phyloP scores from a whole-genome alignment of 2,888 invertebrate genomes.

The Scaeva pyrastri region DNA sequence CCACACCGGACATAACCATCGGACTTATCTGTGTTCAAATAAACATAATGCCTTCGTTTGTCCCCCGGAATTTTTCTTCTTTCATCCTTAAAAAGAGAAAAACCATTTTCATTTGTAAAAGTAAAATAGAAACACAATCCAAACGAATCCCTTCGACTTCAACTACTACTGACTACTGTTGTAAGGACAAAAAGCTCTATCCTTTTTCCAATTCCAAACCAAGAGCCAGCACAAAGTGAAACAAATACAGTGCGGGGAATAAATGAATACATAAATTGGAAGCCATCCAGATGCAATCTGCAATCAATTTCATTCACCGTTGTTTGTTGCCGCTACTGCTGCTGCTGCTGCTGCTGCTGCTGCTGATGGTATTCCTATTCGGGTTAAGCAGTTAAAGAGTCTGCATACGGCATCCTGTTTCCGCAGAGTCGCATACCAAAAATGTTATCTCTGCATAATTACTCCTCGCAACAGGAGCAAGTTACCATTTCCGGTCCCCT shows the following conservation, averaged over 20 bases:
- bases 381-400: constrained; percentile 11
- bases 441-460: constrained; percentile 45
- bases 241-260: constrained; percentile 55
- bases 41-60: constrained; percentile 69
- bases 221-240: constrained; percentile 40
- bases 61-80: constrained; percentile 42
- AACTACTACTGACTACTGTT: too few species aligned
- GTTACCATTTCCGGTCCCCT: constrained; percentile 51
- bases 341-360: background rate
- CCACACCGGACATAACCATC: constrained; percentile 59
- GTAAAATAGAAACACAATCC: constrained; percentile 57
- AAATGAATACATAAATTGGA: constrained; percentile 73
- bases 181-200: constrained; percentile 36
- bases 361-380: constrained; percentile 27
- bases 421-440: constrained; percentile 28
- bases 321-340: background rate
- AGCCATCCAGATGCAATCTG: constrained; percentile 69
- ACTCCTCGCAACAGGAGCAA: constrained; percentile 45
- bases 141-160: background rate
- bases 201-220: constrained; percentile 23
- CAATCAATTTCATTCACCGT: constrained; percentile 68
- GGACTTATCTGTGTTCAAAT: constrained; percentile 62
- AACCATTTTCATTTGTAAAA: constrained; percentile 67
- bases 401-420: constrained; percentile 10
- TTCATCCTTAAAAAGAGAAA: constrained; percentile 7